These are phyloP conservation scores for Nothobranchius furzeri DNA, from an alignment of 2,113 vertebrate species.

Conservation along the genomic window DNA sequence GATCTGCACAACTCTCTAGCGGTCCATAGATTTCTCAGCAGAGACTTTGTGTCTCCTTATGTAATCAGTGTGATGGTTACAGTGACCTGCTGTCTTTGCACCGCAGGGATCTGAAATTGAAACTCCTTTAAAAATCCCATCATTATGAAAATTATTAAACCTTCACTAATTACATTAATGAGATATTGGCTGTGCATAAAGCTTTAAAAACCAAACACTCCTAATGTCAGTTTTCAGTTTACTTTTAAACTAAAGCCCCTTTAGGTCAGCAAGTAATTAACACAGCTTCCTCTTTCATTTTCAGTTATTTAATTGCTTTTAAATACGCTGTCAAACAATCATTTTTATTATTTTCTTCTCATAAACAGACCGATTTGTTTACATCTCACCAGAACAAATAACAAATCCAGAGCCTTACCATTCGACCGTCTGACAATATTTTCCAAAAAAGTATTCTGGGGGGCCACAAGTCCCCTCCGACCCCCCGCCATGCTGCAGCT, in stretches of 20 bases:
- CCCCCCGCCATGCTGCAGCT: slow-evolving; percentile 88
- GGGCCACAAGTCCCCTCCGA: slow-evolving; percentile 93
- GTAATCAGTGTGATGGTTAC: slow-evolving; percentile 30
- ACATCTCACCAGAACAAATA: not conserved
- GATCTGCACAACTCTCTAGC: no score
- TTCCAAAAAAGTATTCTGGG: slow-evolving; percentile 96
- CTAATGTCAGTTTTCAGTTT: no score
- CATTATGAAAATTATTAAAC: not conserved
- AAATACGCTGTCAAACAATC: not conserved
- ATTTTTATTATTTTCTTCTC: no score
- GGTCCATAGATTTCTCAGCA: slow-evolving; percentile 4
- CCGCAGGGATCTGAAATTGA: not conserved
- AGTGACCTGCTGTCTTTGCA: slow-evolving; percentile 12
- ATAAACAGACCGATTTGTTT: not conserved
- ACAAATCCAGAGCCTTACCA: slow-evolving; percentile 79
- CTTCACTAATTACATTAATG: slow-evolving; percentile 5
- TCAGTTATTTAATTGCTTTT: no score
- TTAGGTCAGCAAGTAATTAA: no score
- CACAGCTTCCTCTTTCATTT: no score
- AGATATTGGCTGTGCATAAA: not conserved
- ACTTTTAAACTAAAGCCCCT: no score
- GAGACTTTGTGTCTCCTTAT: slow-evolving; percentile 34
- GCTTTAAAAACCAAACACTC: no score
- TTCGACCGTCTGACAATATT: slow-evolving; percentile 95
- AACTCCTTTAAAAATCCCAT: slow-evolving; percentile 5